These are phyloP conservation scores for Microtus richardsoni DNA, from an alignment of 2,113 vertebrate genomes.

Conservation along the genomic window DNA sequence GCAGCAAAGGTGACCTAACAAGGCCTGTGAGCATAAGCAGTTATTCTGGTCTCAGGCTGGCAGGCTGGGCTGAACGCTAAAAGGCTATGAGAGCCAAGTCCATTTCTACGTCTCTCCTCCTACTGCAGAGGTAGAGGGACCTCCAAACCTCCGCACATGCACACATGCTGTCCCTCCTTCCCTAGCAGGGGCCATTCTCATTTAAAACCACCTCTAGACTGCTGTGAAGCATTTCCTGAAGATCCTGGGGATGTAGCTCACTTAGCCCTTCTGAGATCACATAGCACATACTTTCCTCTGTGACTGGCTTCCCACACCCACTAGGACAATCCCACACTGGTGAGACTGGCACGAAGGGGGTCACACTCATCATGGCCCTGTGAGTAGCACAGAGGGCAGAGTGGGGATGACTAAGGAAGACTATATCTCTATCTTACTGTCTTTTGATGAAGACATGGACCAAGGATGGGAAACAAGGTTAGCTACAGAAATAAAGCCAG, in stretches of 20 bases:
- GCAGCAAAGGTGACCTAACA: neutral
- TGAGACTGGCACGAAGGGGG: neutral
- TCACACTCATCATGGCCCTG: neutral
- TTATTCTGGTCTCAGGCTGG: neutral
- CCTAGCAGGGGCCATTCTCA: neutral
- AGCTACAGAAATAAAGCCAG: neutral
- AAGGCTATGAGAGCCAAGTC: neutral
- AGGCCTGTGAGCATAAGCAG: no score
- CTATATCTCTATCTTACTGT: fast-evolving
- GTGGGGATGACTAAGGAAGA: no score
- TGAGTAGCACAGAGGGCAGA: neutral
- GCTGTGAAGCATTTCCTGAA: neutral
- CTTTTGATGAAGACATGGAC: neutral
- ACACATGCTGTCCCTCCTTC: neutral
- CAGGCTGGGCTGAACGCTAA: neutral
- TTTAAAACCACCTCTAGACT: neutral
- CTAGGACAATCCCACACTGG: neutral
- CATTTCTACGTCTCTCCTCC: neutral
- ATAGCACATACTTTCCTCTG: neutral
- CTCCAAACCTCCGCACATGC: neutral
- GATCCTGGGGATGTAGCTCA: no score
- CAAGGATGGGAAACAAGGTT: neutral
- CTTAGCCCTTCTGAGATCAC: neutral
- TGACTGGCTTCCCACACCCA: fast-evolving
- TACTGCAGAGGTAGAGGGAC: no score